phyloP scores from a whole-genome alignment of 2,797 vertebrate genomes.

The Anguilla pacifica region DNA sequence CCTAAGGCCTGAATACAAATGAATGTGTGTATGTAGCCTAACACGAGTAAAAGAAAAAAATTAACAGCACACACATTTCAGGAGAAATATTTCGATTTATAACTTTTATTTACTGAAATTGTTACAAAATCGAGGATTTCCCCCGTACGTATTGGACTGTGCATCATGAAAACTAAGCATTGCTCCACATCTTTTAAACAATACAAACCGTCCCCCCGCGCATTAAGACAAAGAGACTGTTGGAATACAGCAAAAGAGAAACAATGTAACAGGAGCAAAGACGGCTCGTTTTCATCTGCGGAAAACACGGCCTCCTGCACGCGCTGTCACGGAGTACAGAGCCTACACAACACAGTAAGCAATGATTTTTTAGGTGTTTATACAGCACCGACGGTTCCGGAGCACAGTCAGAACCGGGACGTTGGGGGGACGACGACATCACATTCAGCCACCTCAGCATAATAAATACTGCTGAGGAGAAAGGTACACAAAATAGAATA shows the following conservation, averaged over 20 bases:
- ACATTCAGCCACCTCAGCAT: neutral
- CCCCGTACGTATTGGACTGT: constrained; percentile 65
- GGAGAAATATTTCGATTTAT: constrained; percentile 65
- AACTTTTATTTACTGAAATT: constrained; percentile 70
- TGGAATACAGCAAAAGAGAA: constrained; percentile 65
- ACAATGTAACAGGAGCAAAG: constrained; percentile 50
- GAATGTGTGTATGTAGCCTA: neutral
- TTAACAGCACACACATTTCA: neutral
- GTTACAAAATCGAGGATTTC: constrained; percentile 68
- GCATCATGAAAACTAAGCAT: constrained; percentile 78
- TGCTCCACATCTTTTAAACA: constrained; percentile 71
- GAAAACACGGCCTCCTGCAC: neutral
- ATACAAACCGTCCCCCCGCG: constrained; percentile 52
- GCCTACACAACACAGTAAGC: neutral
- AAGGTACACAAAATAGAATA: neutral
- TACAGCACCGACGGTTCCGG: neutral
- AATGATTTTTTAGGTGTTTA: neutral
- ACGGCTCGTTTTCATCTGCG: neutral
- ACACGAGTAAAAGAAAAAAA: neutral
- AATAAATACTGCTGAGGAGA: neutral
- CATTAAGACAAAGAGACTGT: constrained; percentile 63
- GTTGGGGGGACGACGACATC: neutral
- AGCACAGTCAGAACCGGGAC: neutral
- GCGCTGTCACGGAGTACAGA: neutral
- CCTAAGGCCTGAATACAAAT: neutral